phyloP scores from a whole-genome alignment of 2,888 invertebrate species.

The Osmoderma eremita region DNA sequence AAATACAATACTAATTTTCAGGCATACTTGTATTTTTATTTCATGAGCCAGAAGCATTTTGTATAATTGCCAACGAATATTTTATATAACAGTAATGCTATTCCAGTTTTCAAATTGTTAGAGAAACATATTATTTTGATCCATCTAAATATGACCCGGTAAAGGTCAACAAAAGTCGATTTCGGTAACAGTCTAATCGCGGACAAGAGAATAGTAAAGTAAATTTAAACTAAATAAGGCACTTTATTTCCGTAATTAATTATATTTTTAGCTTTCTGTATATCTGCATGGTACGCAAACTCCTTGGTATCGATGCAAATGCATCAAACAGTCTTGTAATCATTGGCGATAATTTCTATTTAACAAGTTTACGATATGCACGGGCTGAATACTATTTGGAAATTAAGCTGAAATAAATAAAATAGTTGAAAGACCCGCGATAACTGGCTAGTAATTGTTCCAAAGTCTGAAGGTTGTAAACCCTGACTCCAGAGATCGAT shows the following conservation, averaged over 20 bases:
- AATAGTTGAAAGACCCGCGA: not conserved
- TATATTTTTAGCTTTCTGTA: not conserved
- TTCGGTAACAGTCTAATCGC: constrained; percentile 2
- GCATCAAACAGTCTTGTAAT: not conserved
- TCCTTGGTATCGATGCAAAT: not conserved
- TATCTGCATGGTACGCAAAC: too few species aligned
- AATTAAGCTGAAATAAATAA: constrained; percentile 2
- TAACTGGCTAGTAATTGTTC: not conserved
- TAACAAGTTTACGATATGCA: too few species aligned
- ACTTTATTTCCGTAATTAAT: not conserved
- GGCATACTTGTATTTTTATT: too few species aligned
- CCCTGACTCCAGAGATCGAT: constrained; percentile 7
- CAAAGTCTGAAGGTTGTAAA: constrained; percentile 19
- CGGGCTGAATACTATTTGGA: too few species aligned
- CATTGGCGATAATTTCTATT: too few species aligned
- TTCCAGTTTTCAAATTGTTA: too few species aligned
- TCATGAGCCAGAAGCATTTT: too few species aligned
- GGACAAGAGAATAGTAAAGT: constrained; percentile 1
- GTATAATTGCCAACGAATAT: too few species aligned
- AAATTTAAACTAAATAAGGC: constrained; percentile 1
- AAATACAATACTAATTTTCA: too few species aligned
- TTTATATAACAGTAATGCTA: too few species aligned
- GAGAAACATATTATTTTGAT: not conserved
- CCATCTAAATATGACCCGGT: constrained; percentile 1
- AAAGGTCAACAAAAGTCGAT: constrained; percentile 21